These are phyloP conservation scores for Metopolophium dirhodum DNA, from an alignment of 1,140 invertebrate genomes.

Conservation along the genomic window DNA sequence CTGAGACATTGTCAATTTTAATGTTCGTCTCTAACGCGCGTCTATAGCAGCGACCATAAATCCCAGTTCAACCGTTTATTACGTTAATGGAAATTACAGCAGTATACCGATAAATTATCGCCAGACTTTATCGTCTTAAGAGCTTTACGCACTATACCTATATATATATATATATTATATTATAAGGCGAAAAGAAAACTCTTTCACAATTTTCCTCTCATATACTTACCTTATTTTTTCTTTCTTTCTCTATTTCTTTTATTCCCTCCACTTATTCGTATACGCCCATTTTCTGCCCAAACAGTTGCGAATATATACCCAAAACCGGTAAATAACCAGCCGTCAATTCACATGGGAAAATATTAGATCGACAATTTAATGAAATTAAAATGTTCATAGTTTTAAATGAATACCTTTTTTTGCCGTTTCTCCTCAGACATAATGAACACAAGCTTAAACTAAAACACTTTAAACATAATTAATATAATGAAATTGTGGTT, in stretches of 20 bases:
- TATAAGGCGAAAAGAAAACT: slow-evolving; percentile 17
- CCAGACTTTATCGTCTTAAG: slow-evolving; percentile 53
- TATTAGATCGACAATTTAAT: slow-evolving; percentile 41
- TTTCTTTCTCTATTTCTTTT: background rate
- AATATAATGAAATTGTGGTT: background rate
- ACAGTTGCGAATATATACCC: background rate
- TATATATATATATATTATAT: slow-evolving; percentile 14
- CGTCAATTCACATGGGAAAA: slow-evolving; percentile 9
- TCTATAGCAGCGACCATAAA: slow-evolving; percentile 34
- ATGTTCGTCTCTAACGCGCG: background rate
- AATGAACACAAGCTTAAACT: background rate
- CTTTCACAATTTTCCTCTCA: background rate
- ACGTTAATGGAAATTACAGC: slow-evolving; percentile 55
- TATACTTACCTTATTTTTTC: background rate
- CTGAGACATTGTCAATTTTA: background rate
- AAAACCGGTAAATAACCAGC: slow-evolving; percentile 26
- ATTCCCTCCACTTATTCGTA: background rate
- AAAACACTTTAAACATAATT: background rate
- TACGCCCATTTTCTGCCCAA: background rate
- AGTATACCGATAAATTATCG: slow-evolving; percentile 51
- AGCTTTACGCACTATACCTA: slow-evolving; percentile 3
- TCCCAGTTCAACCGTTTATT: slow-evolving; percentile 43
- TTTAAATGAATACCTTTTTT: background rate
- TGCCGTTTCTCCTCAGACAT: background rate
- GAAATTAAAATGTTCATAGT: background rate